Evolutionary conservation across 2,113 vertebrate genomes (phyloP), one percentile per base, ranked within the genome.

Genomic region (Argyrosomus japonicus): DNA sequence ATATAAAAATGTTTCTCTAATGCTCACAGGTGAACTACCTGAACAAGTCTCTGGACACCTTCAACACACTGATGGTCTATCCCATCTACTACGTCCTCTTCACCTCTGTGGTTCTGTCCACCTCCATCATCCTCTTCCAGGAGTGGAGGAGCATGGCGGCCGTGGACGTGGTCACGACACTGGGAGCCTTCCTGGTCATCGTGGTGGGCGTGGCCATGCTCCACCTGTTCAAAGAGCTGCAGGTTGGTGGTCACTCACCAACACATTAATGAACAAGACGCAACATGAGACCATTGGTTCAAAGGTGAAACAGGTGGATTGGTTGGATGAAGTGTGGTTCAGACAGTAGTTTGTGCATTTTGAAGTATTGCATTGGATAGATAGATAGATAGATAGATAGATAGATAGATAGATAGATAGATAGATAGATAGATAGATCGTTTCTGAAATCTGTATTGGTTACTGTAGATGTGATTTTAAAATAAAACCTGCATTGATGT

Each of bases 11-110:
- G 60, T 19, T 32, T 19, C 11, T 29, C 27, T 60, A 2, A 2
- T 17, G 6, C 43, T 15, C 25, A 9, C 85, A 94, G 93, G 96
- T 99, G 81, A 98, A 99, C 95, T 99, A 98, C 95, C 96, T 99
- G 89, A 99, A 99, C 93, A 97, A 97, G 91, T 96, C 98, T 0
- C 95, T 99, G 87, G 98, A 99, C 86, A 94, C 96, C 64, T 99
- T 98, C 88, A 98, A 96, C 84, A 99, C 98, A 0, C 97, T 97
- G 17, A 89, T 99, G 89, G 98, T 99, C 64, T 99, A 98, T 69
- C 97, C 98, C 69, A 97, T 99, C 87, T 99, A 99, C 94, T 99
- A 99, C 0, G 98, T 99, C 68, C 91, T 97, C 81, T 99, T 99
- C 94, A 99, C 98, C 82, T 96, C 95, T 0, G 95, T 96, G 0